phyloP scores from a whole-genome alignment of 2,113 vertebrate genomes.

The Motacilla alba region DNA sequence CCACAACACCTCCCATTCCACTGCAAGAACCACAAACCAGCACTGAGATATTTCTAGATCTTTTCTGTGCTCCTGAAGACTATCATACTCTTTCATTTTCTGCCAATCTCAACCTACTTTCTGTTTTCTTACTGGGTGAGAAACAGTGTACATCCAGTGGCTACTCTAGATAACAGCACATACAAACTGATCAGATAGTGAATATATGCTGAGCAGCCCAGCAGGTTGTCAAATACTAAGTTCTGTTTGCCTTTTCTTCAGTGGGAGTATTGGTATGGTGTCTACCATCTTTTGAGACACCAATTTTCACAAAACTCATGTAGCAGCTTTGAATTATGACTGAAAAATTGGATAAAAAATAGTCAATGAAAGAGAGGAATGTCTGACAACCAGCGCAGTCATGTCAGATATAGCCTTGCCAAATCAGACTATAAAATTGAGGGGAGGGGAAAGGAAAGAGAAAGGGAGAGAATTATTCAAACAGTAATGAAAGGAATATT shows the following conservation, averaged over 20 bases:
- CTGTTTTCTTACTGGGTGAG: background rate
- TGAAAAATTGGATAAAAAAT: background rate
- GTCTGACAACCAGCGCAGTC: background rate
- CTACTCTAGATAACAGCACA: fast-evolving
- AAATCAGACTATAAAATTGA: constrained; percentile 14
- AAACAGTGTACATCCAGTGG: background rate
- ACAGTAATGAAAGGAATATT: constrained; percentile 8
- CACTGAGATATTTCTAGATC: background rate
- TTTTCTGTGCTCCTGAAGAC: background rate
- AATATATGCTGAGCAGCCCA: background rate
- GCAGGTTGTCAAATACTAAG: background rate
- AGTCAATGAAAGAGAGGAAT: background rate
- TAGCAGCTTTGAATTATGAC: background rate
- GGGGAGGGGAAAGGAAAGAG: background rate
- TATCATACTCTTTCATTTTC: background rate
- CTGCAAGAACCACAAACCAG: background rate
- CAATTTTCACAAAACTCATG: background rate
- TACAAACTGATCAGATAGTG: background rate
- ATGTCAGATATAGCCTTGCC: background rate
- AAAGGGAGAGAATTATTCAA: constrained; percentile 12
- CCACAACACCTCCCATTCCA: background rate
- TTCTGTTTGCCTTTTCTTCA: background rate
- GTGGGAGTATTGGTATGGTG: background rate
- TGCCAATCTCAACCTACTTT: background rate
- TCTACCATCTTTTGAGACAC: background rate